phyloP scores from a whole-genome alignment of 2,113 vertebrate species.

The Malurus alboscapulatus region DNA sequence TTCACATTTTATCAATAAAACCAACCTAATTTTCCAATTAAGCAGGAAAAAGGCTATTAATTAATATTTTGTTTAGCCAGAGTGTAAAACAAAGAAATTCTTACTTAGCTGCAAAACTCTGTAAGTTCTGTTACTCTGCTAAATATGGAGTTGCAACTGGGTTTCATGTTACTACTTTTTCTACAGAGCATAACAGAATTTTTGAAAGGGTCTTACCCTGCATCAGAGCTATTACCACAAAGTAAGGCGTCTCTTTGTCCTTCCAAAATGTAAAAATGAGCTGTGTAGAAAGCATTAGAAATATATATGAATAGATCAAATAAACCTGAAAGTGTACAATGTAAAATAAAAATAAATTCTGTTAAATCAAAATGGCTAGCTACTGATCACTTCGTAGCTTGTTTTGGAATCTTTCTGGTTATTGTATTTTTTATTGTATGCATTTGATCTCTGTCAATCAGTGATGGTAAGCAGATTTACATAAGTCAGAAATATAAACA shows the following conservation, averaged over 20 bases:
- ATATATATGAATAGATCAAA: not conserved
- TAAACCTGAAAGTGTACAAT: not conserved
- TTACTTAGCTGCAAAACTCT: not conserved
- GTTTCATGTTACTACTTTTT: not conserved
- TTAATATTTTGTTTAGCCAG: not conserved
- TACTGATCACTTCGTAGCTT: not conserved
- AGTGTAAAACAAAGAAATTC: not conserved
- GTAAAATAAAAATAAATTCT: not conserved
- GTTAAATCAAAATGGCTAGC: not conserved
- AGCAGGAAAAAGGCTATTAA: not conserved
- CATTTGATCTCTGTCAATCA: not conserved
- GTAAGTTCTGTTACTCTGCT: not conserved
- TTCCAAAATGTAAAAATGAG: conserved; percentile 80
- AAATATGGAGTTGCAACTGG: not conserved
- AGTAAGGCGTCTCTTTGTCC: conserved; percentile 86
- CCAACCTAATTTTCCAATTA: not conserved
- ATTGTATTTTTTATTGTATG: not conserved
- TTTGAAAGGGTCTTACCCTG: conserved; percentile 82
- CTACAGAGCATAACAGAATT: not conserved
- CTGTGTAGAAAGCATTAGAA: conserved; percentile 66
- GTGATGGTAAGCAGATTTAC: not conserved
- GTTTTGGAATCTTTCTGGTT: not conserved
- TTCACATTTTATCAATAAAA: not conserved
- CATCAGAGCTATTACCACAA: conserved; percentile 86
- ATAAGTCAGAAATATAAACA: not conserved